Conservation (phyloP, 2,113 vertebrate genomes). For the Dermatemys mawii region DNA sequence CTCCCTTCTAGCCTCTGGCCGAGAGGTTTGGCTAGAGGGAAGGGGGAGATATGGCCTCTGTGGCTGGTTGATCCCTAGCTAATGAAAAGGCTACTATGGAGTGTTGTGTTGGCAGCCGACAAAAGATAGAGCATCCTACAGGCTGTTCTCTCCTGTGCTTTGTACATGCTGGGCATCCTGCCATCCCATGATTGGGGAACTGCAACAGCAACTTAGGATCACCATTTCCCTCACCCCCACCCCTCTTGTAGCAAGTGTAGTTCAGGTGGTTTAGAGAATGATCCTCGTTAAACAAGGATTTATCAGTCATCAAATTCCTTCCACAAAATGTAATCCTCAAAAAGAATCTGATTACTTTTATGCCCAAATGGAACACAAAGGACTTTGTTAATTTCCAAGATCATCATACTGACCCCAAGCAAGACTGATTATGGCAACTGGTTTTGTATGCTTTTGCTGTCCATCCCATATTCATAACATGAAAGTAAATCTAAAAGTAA, state of each 20-base stretch:
- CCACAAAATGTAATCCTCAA: background rate
- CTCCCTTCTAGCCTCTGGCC: background rate
- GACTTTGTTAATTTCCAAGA: background rate
- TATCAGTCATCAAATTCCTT: background rate
- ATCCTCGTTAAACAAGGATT: background rate
- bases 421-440: background rate
- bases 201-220: background rate
- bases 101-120: background rate
- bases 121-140: background rate
- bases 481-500: background rate
- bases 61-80: background rate
- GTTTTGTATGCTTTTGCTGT: background rate
- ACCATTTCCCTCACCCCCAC: background rate
- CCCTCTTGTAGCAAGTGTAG: background rate
- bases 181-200: rapidly evolving
- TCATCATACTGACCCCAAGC: background rate
- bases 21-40: background rate
- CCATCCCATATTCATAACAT: background rate
- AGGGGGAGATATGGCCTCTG: background rate
- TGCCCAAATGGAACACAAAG: background rate
- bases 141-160: background rate
- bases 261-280: background rate
- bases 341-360: background rate
- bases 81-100: background rate
- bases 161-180: background rate